A percentile compares a stretch with the other conserved stretches of the same genome.
Conservation (phyloP, 92 coral and sea anemone species). For the Zoanthus solanderi region DNA sequence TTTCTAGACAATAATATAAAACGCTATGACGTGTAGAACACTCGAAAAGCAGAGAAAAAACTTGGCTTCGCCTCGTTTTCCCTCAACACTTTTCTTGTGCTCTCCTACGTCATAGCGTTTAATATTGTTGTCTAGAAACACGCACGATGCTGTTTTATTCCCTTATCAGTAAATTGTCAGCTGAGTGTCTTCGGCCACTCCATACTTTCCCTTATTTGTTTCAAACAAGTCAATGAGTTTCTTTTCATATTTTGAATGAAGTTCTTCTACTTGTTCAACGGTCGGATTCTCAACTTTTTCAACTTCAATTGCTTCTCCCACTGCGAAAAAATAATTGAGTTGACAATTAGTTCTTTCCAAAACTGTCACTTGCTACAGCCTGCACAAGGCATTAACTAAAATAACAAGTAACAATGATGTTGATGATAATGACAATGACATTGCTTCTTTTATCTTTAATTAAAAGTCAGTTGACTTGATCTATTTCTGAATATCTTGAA, state of each 20-base stretch:
- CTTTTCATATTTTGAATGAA: slow-evolving; percentile 79
- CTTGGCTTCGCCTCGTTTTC: no score
- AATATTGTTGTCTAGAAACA: no score
- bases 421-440: neutral
- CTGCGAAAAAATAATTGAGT: slow-evolving; percentile 51
- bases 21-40: no score
- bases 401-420: neutral
- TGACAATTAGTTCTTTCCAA: no score
- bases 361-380: no score
- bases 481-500: no score
- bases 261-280: slow-evolving; percentile 76
- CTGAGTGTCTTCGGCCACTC: slow-evolving; percentile 74
- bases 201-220: slow-evolving; percentile 80
- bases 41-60: no score
- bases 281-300: slow-evolving; percentile 82
- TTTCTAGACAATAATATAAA: no score
- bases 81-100: no score
- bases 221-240: slow-evolving; percentile 86
- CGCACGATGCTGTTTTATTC: no score
- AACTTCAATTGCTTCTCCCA: slow-evolving; percentile 93
- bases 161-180: slow-evolving; percentile 60
- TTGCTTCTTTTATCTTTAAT: neutral
- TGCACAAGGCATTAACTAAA: neutral
- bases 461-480: no score
- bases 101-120: no score